phyloP scores from a whole-genome alignment of 2,888 invertebrate genomes.

The Rhamnusium bicolor region DNA sequence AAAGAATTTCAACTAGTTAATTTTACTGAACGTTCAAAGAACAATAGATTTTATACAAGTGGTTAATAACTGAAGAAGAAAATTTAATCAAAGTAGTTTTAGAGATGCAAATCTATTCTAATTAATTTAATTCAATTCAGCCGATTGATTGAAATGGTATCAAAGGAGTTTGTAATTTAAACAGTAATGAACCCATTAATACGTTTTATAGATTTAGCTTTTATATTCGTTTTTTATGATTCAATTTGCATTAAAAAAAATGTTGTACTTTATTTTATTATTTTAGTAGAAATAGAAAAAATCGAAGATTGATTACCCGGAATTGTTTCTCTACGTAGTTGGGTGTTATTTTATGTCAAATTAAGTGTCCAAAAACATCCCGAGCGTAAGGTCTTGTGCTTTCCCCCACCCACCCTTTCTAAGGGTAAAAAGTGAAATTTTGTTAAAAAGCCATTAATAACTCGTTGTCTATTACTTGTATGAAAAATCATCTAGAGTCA shows the following conservation, averaged over 20 bases:
- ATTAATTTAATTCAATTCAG: constrained; percentile 1
- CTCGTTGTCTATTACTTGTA: no score
- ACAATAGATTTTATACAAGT: background rate
- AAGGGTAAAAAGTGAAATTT: no score
- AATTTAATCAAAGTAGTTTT: constrained; percentile 19
- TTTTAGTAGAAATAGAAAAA: no score
- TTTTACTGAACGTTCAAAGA: background rate
- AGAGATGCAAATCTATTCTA: background rate
- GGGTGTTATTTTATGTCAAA: no score
- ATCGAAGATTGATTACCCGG: no score
- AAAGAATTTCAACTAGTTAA: background rate
- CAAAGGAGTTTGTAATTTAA: background rate
- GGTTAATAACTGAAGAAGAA: constrained; percentile 6
- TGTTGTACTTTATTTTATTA: no score
- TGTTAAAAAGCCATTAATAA: no score
- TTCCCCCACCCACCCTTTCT: no score
- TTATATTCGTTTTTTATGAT: background rate
- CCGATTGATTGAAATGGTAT: background rate
- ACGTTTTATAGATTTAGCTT: background rate
- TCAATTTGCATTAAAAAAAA: background rate
- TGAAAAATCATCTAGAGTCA: no score
- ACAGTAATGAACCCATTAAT: background rate
- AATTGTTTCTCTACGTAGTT: no score
- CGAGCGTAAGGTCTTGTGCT: no score
- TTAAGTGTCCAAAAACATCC: no score